Evolutionary conservation across 2,113 vertebrate species (phyloP).

Genomic region (Talpa occidentalis): DNA sequence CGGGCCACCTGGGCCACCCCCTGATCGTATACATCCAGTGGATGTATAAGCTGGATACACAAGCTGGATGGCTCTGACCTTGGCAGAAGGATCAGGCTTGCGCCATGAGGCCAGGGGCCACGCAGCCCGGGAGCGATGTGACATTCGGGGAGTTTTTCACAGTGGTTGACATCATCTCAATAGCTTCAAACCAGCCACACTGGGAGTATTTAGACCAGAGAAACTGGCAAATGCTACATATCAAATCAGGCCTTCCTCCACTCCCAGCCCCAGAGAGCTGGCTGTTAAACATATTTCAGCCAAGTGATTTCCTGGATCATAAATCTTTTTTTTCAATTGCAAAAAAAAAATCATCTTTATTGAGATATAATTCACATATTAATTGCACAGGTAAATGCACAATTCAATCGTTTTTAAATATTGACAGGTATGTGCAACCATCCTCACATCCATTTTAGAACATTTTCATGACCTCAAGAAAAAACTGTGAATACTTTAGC

Average conservation of each 20-base stretch:
- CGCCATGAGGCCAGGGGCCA: neutral
- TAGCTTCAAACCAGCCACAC: slow-evolving; percentile 38
- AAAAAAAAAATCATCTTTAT: too few relatives aligned
- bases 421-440: too few relatives aligned
- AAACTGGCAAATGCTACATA: slow-evolving; percentile 40
- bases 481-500: too few relatives aligned
- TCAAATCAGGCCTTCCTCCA: neutral
- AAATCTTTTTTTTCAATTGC: too few relatives aligned
- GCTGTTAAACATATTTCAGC: slow-evolving; percentile 10
- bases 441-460: too few relatives aligned
- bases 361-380: too few relatives aligned
- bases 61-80: neutral
- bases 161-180: neutral
- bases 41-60: neutral
- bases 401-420: too few relatives aligned
- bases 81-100: neutral
- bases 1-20: neutral
- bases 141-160: neutral
- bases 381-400: too few relatives aligned
- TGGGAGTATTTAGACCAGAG: neutral
- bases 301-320: neutral
- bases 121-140: neutral
- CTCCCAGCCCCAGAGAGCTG: neutral
- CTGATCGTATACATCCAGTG: neutral
- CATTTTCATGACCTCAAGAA: too few relatives aligned